These are phyloP conservation scores for Carposina sasakii DNA, from an alignment of 1,140 invertebrate species.

Conservation along the genomic window DNA sequence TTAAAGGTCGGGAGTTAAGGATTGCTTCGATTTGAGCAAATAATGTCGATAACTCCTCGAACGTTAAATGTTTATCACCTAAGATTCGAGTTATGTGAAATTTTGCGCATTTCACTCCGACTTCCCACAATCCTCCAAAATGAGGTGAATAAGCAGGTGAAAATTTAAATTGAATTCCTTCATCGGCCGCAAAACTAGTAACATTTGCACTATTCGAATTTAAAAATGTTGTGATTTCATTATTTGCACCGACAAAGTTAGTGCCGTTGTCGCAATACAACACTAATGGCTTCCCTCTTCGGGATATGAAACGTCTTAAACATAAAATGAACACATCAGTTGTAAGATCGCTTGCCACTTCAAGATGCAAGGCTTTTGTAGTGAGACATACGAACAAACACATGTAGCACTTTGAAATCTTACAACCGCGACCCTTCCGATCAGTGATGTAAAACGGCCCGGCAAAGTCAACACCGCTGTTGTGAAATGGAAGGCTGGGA, in stretches of 20 bases:
- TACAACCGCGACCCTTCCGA: slow-evolving; percentile 14
- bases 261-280: slow-evolving; percentile 7
- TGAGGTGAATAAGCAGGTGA: slow-evolving; percentile 33
- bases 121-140: slow-evolving; percentile 34
- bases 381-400: slow-evolving; percentile 16
- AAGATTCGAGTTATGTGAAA: slow-evolving; percentile 27
- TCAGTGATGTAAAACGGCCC: slow-evolving; percentile 10
- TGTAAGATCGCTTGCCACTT: slow-evolving; percentile 11
- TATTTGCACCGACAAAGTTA: slow-evolving; percentile 9
- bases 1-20: slow-evolving; percentile 19
- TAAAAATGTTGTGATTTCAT: neutral
- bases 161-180: slow-evolving; percentile 33
- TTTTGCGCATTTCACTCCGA: slow-evolving; percentile 27
- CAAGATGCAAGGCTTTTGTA: slow-evolving; percentile 19
- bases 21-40: slow-evolving; percentile 28
- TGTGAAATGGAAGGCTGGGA: slow-evolving; percentile 16
- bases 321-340: slow-evolving; percentile 12
- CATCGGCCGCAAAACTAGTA: neutral
- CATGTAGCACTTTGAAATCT: slow-evolving; percentile 15
- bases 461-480: slow-evolving; percentile 25
- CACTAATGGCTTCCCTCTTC: slow-evolving; percentile 11
- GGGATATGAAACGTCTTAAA: slow-evolving; percentile 14
- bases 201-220: neutral
- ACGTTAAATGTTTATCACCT: slow-evolving; percentile 25
- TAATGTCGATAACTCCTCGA: slow-evolving; percentile 34